A percentile compares a stretch with the other conserved stretches of the same genome.
Conservation (phyloP, 2,797 vertebrate genomes). For the Poeciliopsis presidionis region DNA sequence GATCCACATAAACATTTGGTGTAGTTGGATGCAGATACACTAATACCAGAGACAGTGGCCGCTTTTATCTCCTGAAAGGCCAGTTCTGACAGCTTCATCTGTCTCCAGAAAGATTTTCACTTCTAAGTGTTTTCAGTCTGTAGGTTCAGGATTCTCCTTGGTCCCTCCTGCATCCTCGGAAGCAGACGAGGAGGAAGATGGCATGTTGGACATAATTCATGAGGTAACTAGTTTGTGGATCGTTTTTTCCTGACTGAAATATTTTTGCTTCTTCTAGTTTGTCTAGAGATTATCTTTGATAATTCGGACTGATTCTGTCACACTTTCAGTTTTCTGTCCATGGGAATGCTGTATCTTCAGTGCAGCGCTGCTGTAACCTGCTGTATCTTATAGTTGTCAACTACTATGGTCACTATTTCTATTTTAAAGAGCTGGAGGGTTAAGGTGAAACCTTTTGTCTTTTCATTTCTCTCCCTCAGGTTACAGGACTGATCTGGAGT, state of each 20-base stretch:
- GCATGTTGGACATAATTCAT: slow-evolving; percentile 96
- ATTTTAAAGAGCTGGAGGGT: too few relatives aligned
- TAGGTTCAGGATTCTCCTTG: slow-evolving; percentile 85
- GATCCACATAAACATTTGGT: neutral
- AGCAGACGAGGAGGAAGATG: slow-evolving; percentile 95
- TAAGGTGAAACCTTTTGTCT: neutral
- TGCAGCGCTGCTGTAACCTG: too few relatives aligned
- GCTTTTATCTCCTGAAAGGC: neutral
- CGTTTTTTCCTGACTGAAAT: neutral
- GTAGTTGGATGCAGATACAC: neutral
- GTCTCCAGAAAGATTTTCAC: neutral
- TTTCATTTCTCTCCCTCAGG: slow-evolving; percentile 38
- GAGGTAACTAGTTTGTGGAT: slow-evolving; percentile 81
- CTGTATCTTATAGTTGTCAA: too few relatives aligned
- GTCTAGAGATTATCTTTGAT: neutral
- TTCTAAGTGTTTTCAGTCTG: slow-evolving; percentile 68
- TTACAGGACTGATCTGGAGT: slow-evolving; percentile 95
- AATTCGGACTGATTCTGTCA: too few relatives aligned
- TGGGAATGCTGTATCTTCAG: too few relatives aligned
- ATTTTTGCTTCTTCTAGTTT: neutral
- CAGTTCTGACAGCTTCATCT: neutral
- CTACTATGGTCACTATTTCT: too few relatives aligned
- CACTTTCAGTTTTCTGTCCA: too few relatives aligned
- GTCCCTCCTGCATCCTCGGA: slow-evolving; percentile 88
- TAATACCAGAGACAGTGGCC: neutral